Evolutionary conservation across 2,888 invertebrate genomes (phyloP), one percentile per base, ranked within the genome.

Genomic region (Noctua pronuba): DNA sequence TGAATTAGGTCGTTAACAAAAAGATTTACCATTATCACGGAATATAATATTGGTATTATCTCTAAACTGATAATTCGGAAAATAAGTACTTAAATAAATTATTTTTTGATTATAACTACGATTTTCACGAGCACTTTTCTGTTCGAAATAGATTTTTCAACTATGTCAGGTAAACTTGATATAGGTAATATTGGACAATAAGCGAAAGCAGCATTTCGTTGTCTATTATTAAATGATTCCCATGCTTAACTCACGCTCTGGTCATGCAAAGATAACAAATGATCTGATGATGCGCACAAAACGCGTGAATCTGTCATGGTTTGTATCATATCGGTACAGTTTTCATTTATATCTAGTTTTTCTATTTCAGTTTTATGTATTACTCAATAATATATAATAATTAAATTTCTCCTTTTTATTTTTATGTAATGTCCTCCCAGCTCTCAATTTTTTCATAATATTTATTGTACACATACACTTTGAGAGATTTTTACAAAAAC

Each of bases 241-340:
- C 71, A 73, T 35, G 70, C 21, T 16, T 46, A 10, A 31, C 67
- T 77, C 28, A 24, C 24, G 52, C 24, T 73, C 24, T 28, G 28
- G 31, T 83, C 31, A 73, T 62, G 73, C 38, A 70, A 55, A 77
- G 68, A 66, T 41, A 38, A 46, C 49, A 28, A 60, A 18, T 58
- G 77, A 65, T 52, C 44, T 31, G 68, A 64, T 28, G 24, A 8
- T 49, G 21, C 7, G 52, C 21, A 6, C 49, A 13, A 38, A 8
- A 16, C n/a, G 31, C 62, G 35, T 28, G 11, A 2, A 5, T 11
- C 38, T 38, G 13, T n/a, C n/a, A 31, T 41, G 41, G 31, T 41
- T n/a, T 10, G 62, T 18, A 46, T 75, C 3, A 24, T 46, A 31
- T 21, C 2, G n/a, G 31, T 49, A 21, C 1, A 1, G 8, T 18